A percentile compares a stretch with the other conserved stretches of the same genome.
Evolutionary conservation across 2,797 vertebrate species (phyloP).

Genomic region (Bufotes viridis): DNA sequence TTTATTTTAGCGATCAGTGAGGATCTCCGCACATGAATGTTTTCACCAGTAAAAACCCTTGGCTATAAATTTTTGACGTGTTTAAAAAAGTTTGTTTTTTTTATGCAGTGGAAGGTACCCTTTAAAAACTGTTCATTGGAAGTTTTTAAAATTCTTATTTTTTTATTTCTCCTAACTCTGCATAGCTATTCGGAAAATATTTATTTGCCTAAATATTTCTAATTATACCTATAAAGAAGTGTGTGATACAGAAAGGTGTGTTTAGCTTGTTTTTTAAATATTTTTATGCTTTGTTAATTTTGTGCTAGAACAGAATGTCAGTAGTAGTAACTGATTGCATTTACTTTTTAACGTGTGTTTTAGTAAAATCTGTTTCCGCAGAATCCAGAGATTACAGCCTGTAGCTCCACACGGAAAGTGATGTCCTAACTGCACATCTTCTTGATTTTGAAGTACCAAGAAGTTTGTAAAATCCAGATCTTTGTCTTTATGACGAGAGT

Average conservation of each 20-base stretch:
- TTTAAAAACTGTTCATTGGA: no score
- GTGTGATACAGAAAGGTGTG: background rate
- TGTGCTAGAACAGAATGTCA: no score
- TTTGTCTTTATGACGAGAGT: background rate
- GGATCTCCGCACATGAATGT: no score
- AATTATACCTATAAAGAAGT: no score
- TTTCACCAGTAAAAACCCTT: no score
- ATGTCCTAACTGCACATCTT: background rate
- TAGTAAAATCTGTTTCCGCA: slow-evolving; percentile 42
- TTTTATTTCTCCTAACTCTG: no score
- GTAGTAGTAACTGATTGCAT: background rate
- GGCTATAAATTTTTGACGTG: no score
- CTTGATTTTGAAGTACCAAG: slow-evolving; percentile 12
- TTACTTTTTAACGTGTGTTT: slow-evolving; percentile 12
- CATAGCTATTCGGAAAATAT: no score
- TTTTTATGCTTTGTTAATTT: background rate
- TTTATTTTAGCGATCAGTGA: no score
- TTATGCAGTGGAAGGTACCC: no score
- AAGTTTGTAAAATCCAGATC: background rate
- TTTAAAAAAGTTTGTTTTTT: no score
- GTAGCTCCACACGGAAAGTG: background rate
- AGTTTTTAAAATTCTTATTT: no score
- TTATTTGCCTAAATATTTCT: background rate
- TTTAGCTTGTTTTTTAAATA: background rate
- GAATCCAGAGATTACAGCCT: background rate